Conservation (phyloP, 2,888 invertebrate genomes). For the Caenorhabditis sp. region DNA sequence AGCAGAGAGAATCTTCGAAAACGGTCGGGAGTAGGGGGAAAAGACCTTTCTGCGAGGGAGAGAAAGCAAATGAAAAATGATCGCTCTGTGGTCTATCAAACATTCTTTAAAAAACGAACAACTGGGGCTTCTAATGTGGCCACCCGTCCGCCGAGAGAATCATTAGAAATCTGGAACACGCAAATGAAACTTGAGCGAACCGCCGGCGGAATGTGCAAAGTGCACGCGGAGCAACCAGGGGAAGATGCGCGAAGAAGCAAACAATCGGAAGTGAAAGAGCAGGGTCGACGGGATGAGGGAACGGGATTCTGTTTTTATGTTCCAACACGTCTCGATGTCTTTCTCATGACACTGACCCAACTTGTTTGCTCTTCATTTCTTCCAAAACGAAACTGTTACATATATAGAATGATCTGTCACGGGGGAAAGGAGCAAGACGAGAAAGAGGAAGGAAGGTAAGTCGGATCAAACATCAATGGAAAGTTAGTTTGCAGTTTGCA, state of each 20-base stretch:
- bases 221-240: background rate
- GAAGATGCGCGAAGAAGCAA: conserved; percentile 25
- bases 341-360: background rate
- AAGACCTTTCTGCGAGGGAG: background rate
- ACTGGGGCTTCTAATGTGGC: conserved; percentile 10
- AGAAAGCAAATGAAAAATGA: conserved; percentile 8
- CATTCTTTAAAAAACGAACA: conserved; percentile 16
- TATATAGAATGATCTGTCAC: too few relatives aligned
- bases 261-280: conserved; percentile 21
- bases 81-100: background rate
- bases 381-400: background rate
- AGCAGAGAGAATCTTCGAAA: background rate
- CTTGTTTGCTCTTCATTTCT: conserved; percentile 10
- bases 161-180: conserved; percentile 38
- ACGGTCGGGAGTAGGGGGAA: background rate
- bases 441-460: background rate
- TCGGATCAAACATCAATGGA: conserved; percentile 22
- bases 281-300: background rate
- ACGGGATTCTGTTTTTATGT: conserved; percentile 12
- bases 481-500: conserved; percentile 2
- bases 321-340: conserved; percentile 10
- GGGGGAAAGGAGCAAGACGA: conserved; percentile 14
- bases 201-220: conserved; percentile 15
- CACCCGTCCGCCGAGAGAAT: background rate
- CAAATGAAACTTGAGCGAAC: conserved; percentile 19